Base-by-base conservation (phyloP, 2,888 invertebrate species). In the Acronicta psi region DNA sequence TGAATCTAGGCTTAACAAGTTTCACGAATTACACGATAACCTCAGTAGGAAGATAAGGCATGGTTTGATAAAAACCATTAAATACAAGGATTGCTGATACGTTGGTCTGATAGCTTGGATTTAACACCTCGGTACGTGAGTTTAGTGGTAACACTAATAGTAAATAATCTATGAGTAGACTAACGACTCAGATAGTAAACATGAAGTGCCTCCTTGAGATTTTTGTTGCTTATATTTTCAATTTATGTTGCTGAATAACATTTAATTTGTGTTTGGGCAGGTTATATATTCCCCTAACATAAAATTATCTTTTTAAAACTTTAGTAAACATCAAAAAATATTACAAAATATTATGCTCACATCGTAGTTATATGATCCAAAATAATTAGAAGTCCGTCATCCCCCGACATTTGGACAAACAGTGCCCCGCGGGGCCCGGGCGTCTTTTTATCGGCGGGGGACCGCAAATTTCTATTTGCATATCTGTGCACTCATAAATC, bases 391-490 rank as follows among this genome's bases (percentile, higher is more conserved):
- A 49, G 84, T 73, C 82, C 86, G 80, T 84, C 85, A 83, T 84
- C 89, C 88, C 87, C 77, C 84, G 89, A 89, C 91, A 89, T 88
- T 91, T 90, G 91, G 91, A 87, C 92, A 88, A 90, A 90, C 91
- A 91, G 82, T 75, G 80, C 84, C 84, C 87, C 83, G 84, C 83
- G 82, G 85, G 87, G 86, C 79, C 79, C 41, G 77, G 81, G 82
- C 88, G 92, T 92, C 93, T 93, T 93, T 94, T 93, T 93, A 92
- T 91, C 92, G 88, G 85, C 86, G 83, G 85, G 93, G 92, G 92
- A 91, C 91, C 91, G 91, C 90, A 91, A 90, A 92, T 90, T 93
- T 93, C 90, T 93, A 94, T 94, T 94, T 94, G 93, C 93, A 94
- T 94, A 94, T 94, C 93, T 93, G 88, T 85, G 86, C 85, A 84